Evolutionary conservation across 1,140 invertebrate species (phyloP).

Genomic region (Chironomus tepperi): DNA sequence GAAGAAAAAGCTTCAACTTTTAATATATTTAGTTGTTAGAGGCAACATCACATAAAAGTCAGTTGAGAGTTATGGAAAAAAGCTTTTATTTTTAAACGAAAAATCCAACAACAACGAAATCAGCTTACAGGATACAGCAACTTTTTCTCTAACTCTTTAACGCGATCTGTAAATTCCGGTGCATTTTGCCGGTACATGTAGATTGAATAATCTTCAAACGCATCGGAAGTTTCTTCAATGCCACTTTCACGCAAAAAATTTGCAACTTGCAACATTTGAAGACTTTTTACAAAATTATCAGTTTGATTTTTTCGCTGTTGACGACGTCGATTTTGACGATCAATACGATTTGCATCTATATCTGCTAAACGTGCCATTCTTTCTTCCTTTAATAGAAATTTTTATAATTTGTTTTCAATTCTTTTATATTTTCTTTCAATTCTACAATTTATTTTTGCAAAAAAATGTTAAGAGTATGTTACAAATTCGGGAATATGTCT

Average conservation of each 20-base stretch:
- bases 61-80: background rate
- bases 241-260: slow-evolving; percentile 41
- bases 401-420: background rate
- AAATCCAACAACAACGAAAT: background rate
- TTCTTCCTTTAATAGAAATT: slow-evolving; percentile 46
- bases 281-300: slow-evolving; percentile 66
- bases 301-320: slow-evolving; percentile 58
- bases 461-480: too few species aligned
- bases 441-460: too few species aligned
- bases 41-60: background rate
- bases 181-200: slow-evolving; percentile 65
- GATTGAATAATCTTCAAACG: slow-evolving; percentile 66
- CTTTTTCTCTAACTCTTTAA: slow-evolving; percentile 68
- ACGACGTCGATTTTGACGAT: slow-evolving; percentile 53
- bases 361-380: slow-evolving; percentile 56
- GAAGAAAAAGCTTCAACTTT: background rate
- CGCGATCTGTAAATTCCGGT: slow-evolving; percentile 63
- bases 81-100: too few species aligned
- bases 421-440: background rate
- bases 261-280: slow-evolving; percentile 65
- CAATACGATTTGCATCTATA: slow-evolving; percentile 55
- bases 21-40: background rate
- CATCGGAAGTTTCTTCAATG: slow-evolving; percentile 38
- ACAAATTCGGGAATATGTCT: too few species aligned
- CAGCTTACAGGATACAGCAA: slow-evolving; percentile 62